Conservation (phyloP, 1,140 invertebrate genomes). For the Idris sp. region DNA sequence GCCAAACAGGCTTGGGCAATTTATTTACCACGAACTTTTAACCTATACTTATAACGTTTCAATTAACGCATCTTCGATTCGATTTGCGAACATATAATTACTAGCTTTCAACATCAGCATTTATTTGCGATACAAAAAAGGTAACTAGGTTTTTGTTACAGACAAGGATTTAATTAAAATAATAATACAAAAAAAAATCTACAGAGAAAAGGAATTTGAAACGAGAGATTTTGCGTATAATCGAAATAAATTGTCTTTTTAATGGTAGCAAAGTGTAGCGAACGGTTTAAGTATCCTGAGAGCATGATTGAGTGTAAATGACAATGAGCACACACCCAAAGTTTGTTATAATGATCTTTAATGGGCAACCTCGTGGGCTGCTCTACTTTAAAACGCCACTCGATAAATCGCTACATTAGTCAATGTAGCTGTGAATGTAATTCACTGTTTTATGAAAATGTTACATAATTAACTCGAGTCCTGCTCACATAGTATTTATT, state of each 20-base stretch:
- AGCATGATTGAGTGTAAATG: slow-evolving; percentile 37
- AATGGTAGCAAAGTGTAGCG: slow-evolving; percentile 6
- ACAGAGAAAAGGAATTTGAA: no score
- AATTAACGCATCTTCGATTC: no score
- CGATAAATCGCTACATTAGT: slow-evolving; percentile 53
- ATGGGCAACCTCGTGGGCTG: slow-evolving; percentile 17
- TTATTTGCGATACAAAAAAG: no score
- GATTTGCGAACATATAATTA: no score
- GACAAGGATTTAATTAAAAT: no score
- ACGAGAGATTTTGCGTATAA: slow-evolving; percentile 24
- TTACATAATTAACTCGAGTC: slow-evolving; percentile 52
- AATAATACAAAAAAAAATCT: no score
- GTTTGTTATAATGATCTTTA: slow-evolving; percentile 40
- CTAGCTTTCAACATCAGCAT: no score
- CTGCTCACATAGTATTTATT: slow-evolving; percentile 26
- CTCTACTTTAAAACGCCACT: slow-evolving; percentile 37
- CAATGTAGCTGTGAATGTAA: slow-evolving; percentile 40
- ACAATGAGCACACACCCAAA: slow-evolving; percentile 29
- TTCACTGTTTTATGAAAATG: slow-evolving; percentile 30
- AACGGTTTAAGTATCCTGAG: background rate
- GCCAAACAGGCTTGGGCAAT: no score
- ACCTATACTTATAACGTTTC: no score
- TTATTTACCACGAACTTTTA: no score
- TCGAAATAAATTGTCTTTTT: slow-evolving; percentile 29
- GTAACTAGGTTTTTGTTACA: no score